Evolutionary conservation across 2,888 invertebrate species (phyloP).

Genomic region (Meiosimyza platycephala): DNA sequence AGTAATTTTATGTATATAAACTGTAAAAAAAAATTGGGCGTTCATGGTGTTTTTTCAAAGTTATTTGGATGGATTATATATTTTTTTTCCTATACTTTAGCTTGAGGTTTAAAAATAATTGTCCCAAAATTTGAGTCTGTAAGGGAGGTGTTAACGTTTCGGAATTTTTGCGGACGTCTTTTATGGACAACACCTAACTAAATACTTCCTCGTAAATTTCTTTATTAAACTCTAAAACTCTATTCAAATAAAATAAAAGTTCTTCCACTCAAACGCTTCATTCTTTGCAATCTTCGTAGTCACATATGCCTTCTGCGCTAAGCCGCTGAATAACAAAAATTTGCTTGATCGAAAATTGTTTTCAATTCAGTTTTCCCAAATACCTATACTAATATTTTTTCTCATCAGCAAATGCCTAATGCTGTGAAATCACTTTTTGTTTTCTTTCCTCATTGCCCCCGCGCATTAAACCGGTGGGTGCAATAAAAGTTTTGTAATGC

Average conservation of each 20-base stretch:
- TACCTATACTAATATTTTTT: conserved; percentile 8
- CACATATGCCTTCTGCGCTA: too few relatives aligned
- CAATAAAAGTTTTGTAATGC: conserved; percentile 13
- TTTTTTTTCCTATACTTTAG: too few relatives aligned
- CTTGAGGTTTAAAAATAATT: too few relatives aligned
- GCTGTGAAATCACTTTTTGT: neutral
- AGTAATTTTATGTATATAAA: too few relatives aligned
- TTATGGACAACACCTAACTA: neutral
- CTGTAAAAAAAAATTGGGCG: too few relatives aligned
- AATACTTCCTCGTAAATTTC: neutral
- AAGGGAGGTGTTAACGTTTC: neutral
- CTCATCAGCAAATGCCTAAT: neutral
- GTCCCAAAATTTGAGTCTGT: too few relatives aligned
- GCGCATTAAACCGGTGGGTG: neutral
- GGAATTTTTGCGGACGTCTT: neutral
- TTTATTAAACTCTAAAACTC: neutral
- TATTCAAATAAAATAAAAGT: conserved; percentile 23
- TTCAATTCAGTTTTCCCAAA: conserved; percentile 20
- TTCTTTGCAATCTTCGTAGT: neutral
- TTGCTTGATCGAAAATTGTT: conserved; percentile 27
- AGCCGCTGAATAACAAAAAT: neutral
- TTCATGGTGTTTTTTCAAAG: too few relatives aligned
- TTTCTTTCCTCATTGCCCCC: too few relatives aligned
- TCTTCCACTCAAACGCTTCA: neutral
- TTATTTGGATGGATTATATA: too few relatives aligned